Evolutionary conservation across 2,888 invertebrate genomes (phyloP), one percentile per base, ranked within the genome.

Genomic region (Agonopterix subpropinquella): DNA sequence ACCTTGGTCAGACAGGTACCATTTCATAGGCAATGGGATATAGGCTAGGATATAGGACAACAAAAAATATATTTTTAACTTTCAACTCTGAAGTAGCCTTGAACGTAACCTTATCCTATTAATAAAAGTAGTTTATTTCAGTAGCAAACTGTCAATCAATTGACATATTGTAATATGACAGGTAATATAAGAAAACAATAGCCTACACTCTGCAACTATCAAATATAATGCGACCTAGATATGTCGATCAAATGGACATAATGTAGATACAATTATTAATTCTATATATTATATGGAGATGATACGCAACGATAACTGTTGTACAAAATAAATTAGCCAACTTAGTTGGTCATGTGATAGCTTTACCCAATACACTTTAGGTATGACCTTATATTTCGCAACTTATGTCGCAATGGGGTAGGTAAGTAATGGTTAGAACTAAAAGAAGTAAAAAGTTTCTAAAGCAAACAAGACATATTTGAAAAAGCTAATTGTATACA

Each of bases 161-260:
- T 18, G 4, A 28, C 28, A 28, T 28, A 5, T 28, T 28, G 28
- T 28, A 28, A 28, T 28, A 51, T 55, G 62, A 63, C 65, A 64
- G 55, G 58, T 61, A 59, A 60, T 55, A 63, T 58, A 64, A 57
- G 55, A 67, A 67, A 77, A 65, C 76, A 76, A 77, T 73, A 52
- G 59, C n/a, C 18, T 11, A 13, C 36, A 37, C 11, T 10, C 10
- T 46, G 46, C 44, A 18, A 49, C 55, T 62, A 61, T 63, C 57
- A 59, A 59, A 60, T 69, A 62, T 42, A 47, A 54, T 56, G 47
- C 55, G 70, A 56, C 74, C 79, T 67, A 74, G 59, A 73, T 73
- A 58, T 61, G 73, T 73, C 80, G 73, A 66, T 79, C 76, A 70
- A 18, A 44, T 18, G 50, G 42, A 49, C 50, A 54, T n/a, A 56